Conservation (phyloP, 2,113 vertebrate species). For the Pelusios castaneus region DNA sequence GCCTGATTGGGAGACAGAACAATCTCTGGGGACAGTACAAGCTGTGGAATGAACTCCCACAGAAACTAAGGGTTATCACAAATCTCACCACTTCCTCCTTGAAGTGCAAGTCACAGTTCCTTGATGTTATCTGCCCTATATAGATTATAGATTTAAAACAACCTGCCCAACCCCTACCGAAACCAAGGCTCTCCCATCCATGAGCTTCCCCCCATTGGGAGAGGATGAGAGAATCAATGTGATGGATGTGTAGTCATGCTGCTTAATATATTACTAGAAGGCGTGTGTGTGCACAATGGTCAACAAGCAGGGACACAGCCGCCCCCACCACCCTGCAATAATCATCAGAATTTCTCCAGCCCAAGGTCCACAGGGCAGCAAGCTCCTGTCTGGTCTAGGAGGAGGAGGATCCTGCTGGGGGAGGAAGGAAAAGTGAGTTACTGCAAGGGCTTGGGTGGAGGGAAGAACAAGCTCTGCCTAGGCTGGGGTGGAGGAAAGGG, state of each 20-base stretch:
- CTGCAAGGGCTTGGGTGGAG: too few relatives aligned
- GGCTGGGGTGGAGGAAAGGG: too few relatives aligned
- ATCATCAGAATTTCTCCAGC: too few relatives aligned
- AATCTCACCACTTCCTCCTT: background rate
- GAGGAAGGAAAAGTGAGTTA: too few relatives aligned
- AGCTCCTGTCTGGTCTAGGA: too few relatives aligned
- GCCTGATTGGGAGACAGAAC: background rate
- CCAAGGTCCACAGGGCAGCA: too few relatives aligned
- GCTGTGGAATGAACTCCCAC: background rate
- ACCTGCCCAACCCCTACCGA: background rate
- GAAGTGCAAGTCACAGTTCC: background rate
- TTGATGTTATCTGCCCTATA: background rate
- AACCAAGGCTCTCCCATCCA: background rate
- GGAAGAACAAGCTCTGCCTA: too few relatives aligned
- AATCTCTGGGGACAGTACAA: background rate
- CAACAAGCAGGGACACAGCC: too few relatives aligned
- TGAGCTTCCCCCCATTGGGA: background rate
- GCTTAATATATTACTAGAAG: background rate
- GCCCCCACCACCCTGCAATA: too few relatives aligned
- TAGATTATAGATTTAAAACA: too few relatives aligned
- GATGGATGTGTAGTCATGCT: background rate
- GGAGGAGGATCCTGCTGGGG: too few relatives aligned
- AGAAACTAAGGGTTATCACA: background rate
- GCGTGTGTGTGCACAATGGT: too few relatives aligned
- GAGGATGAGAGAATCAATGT: background rate